These are phyloP conservation scores for Cheilosia urbana DNA, from an alignment of 2,888 invertebrate genomes.

Conservation along the genomic window DNA sequence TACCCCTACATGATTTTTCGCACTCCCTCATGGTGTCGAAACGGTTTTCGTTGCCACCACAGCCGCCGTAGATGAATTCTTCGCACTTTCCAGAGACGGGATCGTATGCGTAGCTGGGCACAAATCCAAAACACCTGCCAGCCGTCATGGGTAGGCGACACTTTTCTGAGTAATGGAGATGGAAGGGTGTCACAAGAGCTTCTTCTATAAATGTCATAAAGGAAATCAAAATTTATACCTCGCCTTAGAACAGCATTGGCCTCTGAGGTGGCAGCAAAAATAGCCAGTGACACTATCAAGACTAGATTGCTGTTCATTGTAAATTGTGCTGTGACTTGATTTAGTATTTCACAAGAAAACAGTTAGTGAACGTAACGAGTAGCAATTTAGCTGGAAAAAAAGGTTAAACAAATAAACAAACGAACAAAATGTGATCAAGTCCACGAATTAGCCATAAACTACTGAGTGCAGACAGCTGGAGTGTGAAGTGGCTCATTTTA, in stretches of 20 bases:
- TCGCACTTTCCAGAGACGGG: conserved; percentile 87
- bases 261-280: conserved; percentile 30
- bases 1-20: conserved; percentile 84
- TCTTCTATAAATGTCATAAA: conserved; percentile 26
- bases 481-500: conserved; percentile 42
- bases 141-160: conserved; percentile 87
- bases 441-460: conserved; percentile 56
- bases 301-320: conserved; percentile 43
- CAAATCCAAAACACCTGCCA: conserved; percentile 90
- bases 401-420: conserved; percentile 7
- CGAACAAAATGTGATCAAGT: conserved; percentile 46
- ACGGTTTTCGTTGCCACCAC: conserved; percentile 91
- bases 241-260: conserved; percentile 39
- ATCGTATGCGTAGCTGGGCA: conserved; percentile 91
- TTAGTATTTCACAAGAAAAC: conserved; percentile 33
- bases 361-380: neutral
- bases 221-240: conserved; percentile 34
- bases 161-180: conserved; percentile 83
- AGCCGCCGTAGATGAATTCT: conserved; percentile 90
- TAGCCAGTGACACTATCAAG: conserved; percentile 26
- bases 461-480: conserved; percentile 58
- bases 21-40: conserved; percentile 88
- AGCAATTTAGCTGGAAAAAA: conserved; percentile 14
- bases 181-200: conserved; percentile 9
- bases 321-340: neutral